Base-by-base conservation (phyloP, 2,113 vertebrate species). In the Hippoglossus stenolepis region DNA sequence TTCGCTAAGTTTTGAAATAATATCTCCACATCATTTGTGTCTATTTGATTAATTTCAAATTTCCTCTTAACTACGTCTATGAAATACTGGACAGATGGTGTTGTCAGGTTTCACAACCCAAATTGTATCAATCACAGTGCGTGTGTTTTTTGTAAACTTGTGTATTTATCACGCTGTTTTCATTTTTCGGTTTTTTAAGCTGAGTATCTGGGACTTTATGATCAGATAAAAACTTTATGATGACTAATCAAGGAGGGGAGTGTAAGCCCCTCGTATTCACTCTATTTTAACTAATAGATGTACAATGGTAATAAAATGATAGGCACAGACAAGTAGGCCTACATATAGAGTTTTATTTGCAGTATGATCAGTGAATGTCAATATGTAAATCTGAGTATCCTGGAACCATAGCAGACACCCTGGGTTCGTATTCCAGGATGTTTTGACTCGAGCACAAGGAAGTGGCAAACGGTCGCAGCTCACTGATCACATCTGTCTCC, bases 381-480 rank as follows among this genome's bases (percentile, higher is more conserved):
- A 13, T 11, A 66, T 51, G 26, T 57, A 23, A 75, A 49, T 9
- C 47, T 24, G 2, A 7, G 51, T 54, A n/a, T 78, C 21, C 9
- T 54, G 38, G 1, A 70, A 51, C 7, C 6, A 31, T 31, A 10
- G 64, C 2, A 58, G 71, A 78, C 60, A 47, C 24, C 24, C 40
- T 43, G 23, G 31, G 14, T 56, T 80, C 51, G 21, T 13, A 17
- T 73, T 75, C 51, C 70, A 64, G 64, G 65, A 82, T 84, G 70
- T 53, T 79, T 62, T 73, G 62, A 75, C 28, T 53, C 14, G 40
- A 57, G 59, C 14, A 38, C 8, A 14, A 67, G 45, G 49, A 76
- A 35, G 51, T 40, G 6, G 5, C 56, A 70, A 70, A 77, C 21
- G 2, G 56, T 21, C 63, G 21, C 20, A 24, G n/a, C 60, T 54